Conservation (phyloP, 2,888 invertebrate species). For the Cosmia trapezina region DNA sequence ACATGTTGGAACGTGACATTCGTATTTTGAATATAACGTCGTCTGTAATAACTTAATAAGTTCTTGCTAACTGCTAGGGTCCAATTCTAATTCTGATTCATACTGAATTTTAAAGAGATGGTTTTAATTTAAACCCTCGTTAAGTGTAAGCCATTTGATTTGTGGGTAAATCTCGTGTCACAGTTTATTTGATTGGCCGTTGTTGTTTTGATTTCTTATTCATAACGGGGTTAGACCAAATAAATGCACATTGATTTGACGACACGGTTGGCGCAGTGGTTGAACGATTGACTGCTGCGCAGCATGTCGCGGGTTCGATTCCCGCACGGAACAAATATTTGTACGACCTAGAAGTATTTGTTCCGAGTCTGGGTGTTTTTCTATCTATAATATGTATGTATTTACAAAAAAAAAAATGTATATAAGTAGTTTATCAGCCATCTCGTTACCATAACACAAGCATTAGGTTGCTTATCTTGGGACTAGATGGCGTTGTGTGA, state of each 20-base stretch:
- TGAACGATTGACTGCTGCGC: too few relatives aligned
- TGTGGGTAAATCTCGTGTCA: constrained; percentile 14
- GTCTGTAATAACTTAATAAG: constrained; percentile 33
- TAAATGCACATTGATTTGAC: not conserved
- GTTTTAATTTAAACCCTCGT: constrained; percentile 18
- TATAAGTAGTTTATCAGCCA: too few relatives aligned
- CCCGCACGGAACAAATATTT: too few relatives aligned
- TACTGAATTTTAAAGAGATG: constrained; percentile 41
- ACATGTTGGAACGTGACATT: constrained; percentile 61
- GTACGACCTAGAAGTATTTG: too few relatives aligned
- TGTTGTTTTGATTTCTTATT: not conserved
- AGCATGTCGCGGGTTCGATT: too few relatives aligned
- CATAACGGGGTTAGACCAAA: not conserved
- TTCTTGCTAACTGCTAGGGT: constrained; percentile 18
- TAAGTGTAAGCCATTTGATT: constrained; percentile 36
- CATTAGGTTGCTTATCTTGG: too few relatives aligned
- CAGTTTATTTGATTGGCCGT: not conserved
- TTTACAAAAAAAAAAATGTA: too few relatives aligned
- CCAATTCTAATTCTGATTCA: constrained; percentile 39
- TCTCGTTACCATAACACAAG: too few relatives aligned
- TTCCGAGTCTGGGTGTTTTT: too few relatives aligned
- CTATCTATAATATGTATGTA: too few relatives aligned
- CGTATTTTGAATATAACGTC: constrained; percentile 50
- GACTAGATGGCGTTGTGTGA: too few relatives aligned
- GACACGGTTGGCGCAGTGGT: too few relatives aligned